Conservation (phyloP, 2,888 invertebrate genomes). For the Polyploca ridens region DNA sequence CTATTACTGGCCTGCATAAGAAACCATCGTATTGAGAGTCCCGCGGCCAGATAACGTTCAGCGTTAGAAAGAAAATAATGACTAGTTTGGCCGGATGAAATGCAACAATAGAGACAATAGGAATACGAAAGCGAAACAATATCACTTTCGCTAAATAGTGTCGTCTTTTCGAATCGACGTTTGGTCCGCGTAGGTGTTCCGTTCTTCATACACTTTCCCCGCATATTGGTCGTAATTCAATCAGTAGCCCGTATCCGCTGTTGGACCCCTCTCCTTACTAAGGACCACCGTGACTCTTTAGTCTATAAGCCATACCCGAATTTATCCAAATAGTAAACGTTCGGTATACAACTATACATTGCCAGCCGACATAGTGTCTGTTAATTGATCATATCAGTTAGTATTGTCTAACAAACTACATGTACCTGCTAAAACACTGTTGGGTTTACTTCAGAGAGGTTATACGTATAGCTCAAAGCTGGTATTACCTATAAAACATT, state of each 20-base stretch:
- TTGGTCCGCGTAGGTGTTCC: conserved; percentile 24
- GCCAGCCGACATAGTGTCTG: conserved; percentile 23
- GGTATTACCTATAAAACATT: not conserved
- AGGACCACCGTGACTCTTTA: conserved; percentile 45
- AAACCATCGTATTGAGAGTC: conserved; percentile 21
- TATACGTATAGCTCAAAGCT: not conserved
- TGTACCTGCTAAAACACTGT: not conserved
- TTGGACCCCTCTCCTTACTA: conserved; percentile 47
- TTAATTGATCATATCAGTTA: conserved; percentile 20
- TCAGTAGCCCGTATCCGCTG: conserved; percentile 72
- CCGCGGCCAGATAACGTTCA: conserved; percentile 31
- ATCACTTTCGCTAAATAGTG: conserved; percentile 32
- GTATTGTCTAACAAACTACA: conserved; percentile 27
- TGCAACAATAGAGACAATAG: conserved; percentile 28
- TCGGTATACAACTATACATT: conserved; percentile 16
- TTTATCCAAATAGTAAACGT: conserved; percentile 7
- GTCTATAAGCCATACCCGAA: conserved; percentile 9
- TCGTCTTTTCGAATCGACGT: conserved; percentile 21
- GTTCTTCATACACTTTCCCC: conserved; percentile 40
- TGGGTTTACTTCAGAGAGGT: not conserved
- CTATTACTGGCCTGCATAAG: conserved; percentile 30
- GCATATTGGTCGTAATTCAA: conserved; percentile 62
- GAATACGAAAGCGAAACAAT: conserved; percentile 26
- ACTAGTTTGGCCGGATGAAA: conserved; percentile 20
- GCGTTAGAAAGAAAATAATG: conserved; percentile 27